phyloP scores from a whole-genome alignment of 2,888 invertebrate species.

The Protodeltote pygarga region DNA sequence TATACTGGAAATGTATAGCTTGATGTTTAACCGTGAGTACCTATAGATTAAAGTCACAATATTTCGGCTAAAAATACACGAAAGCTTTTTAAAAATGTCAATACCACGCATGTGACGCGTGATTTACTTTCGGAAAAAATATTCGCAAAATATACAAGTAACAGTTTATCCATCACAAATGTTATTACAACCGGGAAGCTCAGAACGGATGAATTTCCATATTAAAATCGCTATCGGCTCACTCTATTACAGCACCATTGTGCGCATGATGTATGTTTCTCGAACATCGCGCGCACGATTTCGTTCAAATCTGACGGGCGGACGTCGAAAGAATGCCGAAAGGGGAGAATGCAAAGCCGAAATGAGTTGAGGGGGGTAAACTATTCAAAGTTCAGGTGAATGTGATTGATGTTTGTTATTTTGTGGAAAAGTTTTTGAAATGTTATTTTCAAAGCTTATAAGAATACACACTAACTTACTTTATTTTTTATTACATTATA shows the following conservation, averaged over 20 bases:
- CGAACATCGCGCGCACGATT: slow-evolving; percentile 63
- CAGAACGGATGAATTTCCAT: slow-evolving; percentile 78
- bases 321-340: slow-evolving; percentile 27
- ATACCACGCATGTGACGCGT: neutral
- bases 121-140: neutral
- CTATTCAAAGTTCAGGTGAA: slow-evolving; percentile 69
- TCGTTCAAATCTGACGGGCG: slow-evolving; percentile 70
- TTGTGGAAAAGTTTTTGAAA: slow-evolving; percentile 12
- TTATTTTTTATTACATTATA: no score
- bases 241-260: slow-evolving; percentile 77
- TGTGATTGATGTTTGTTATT: slow-evolving; percentile 67
- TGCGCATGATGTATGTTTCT: slow-evolving; percentile 82
- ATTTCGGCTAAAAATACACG: no score
- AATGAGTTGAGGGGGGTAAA: slow-evolving; percentile 56
- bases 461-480: no score
- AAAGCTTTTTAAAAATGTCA: neutral
- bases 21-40: no score
- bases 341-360: slow-evolving; percentile 20
- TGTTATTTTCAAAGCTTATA: neutral
- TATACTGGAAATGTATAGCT: no score
- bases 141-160: slow-evolving; percentile 22
- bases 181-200: slow-evolving; percentile 77
- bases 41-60: no score
- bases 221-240: slow-evolving; percentile 66
- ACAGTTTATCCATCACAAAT: slow-evolving; percentile 61